Conservation (phyloP, 2,797 vertebrate species). For the Hyperoplus immaculatus region DNA sequence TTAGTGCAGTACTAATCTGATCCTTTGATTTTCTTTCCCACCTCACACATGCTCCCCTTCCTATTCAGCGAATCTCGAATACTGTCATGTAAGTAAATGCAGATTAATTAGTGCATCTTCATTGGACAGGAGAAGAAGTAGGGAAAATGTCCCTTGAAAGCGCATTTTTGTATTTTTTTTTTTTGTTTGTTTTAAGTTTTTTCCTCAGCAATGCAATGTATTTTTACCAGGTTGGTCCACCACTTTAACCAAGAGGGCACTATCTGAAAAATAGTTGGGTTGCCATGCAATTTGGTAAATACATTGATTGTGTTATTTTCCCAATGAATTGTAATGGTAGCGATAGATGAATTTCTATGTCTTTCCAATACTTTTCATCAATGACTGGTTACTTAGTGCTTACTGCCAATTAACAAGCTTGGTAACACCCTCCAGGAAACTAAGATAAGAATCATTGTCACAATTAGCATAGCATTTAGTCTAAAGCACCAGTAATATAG, state of each 20-base stretch:
- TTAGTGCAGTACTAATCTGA: slow-evolving; percentile 60
- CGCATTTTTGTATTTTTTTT: not conserved
- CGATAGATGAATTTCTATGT: not conserved
- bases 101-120: slow-evolving; percentile 28
- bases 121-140: not conserved
- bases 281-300: not conserved
- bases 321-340: not conserved
- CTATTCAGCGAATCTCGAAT: slow-evolving; percentile 1
- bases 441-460: not conserved
- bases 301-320: not conserved
- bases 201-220: not conserved
- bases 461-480: not conserved
- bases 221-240: not conserved
- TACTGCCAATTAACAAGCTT: not conserved
- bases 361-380: not conserved
- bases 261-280: not conserved
- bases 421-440: not conserved
- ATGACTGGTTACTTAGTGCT: not conserved
- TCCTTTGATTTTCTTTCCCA: slow-evolving; percentile 48
- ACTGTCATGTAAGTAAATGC: slow-evolving; percentile 33
- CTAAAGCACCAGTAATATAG: not conserved
- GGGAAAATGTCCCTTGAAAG: slow-evolving; percentile 19
- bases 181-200: not conserved
- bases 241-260: not conserved
- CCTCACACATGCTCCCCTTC: slow-evolving; percentile 9